Base-by-base conservation (phyloP, 2,113 vertebrate species). In the Halcyon senegalensis region DNA sequence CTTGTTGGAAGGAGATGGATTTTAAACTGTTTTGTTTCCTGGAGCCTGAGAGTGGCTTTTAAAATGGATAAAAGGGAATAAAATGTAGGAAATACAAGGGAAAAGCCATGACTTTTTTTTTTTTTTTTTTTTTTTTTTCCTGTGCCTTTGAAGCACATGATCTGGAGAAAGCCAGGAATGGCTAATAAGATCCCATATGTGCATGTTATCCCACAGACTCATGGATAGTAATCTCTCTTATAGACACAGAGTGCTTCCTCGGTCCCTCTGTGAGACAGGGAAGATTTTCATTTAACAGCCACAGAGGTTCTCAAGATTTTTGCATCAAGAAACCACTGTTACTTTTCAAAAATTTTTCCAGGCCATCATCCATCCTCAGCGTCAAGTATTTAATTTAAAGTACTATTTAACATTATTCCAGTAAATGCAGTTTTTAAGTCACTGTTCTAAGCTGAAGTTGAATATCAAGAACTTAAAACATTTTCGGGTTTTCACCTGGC, bases 1-100 rank as follows among this genome's bases (percentile, higher is more conserved):
- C 33, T 84, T 81, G 94, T 92, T 93, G 72, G 51, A 94, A 90
- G 64, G 82, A 87, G 82, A 50, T 51, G 75, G 31, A 67, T 95
- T 87, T 93, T 78, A 93, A 88, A 76, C 81, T 91, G 35, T 70
- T 87, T 35, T 82, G 23, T 84, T 93, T 91, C 82, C 91, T 91
- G 82, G 63, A 95, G 46, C 77, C 72, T 74, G 68, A 39, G 74
- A 80, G 82, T 83, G 90, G 46, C 84, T 88, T 94, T 95, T 93
- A 43, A 92, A 94, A 81, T 85, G 82, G 67, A 87, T 96, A 63
- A 95, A 94, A 93, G 46, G 23, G 37, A 83, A 79, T 46, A 79
- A 83, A 93, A 85, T 87, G 18, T 91, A 94, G 93, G 82, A 96
- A 93, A 77, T 91, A 55, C 0, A 3, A 88, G 72, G 72, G 87